Evolutionary conservation across 2,888 invertebrate genomes (phyloP).

Genomic region (Agrochola litura): DNA sequence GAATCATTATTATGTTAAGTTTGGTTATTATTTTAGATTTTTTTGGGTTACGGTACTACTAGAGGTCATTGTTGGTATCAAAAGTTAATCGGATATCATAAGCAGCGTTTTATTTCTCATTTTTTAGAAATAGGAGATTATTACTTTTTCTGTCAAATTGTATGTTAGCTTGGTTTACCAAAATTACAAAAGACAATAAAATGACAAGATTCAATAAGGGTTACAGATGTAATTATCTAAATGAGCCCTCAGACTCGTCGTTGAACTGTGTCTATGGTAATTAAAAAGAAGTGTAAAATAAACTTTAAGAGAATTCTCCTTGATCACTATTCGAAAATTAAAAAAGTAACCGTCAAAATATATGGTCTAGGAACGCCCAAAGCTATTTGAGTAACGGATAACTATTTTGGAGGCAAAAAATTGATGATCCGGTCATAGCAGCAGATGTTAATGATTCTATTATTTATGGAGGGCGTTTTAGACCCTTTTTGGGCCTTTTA

Average conservation of each 20-base stretch:
- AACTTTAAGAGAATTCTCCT: neutral
- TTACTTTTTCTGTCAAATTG: neutral
- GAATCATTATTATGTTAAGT: slow-evolving; percentile 34
- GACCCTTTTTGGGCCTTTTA: slow-evolving; percentile 39
- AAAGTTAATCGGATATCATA: neutral
- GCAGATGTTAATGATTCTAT: slow-evolving; percentile 90
- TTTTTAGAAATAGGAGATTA: neutral
- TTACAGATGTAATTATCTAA: neutral
- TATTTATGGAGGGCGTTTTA: slow-evolving; percentile 83
- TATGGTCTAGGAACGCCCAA: slow-evolving; percentile 83
- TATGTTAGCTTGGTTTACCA: neutral
- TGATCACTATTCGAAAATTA: slow-evolving; percentile 72
- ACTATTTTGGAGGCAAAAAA: slow-evolving; percentile 79
- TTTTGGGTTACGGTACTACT: slow-evolving; percentile 8
- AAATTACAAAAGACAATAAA: neutral
- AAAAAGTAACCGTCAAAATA: slow-evolving; percentile 86
- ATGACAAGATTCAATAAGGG: no score
- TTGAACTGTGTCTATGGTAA: slow-evolving; percentile 1
- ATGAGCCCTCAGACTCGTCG: neutral
- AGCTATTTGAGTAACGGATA: slow-evolving; percentile 58
- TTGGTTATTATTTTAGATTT: slow-evolving; percentile 27
- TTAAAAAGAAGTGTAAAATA: slow-evolving; percentile 10
- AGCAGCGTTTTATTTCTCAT: neutral
- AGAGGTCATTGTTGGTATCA: neutral
- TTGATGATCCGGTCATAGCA: slow-evolving; percentile 85